Evolutionary conservation across 1,140 invertebrate species (phyloP).

Genomic region (Tetramorium simillimum): DNA sequence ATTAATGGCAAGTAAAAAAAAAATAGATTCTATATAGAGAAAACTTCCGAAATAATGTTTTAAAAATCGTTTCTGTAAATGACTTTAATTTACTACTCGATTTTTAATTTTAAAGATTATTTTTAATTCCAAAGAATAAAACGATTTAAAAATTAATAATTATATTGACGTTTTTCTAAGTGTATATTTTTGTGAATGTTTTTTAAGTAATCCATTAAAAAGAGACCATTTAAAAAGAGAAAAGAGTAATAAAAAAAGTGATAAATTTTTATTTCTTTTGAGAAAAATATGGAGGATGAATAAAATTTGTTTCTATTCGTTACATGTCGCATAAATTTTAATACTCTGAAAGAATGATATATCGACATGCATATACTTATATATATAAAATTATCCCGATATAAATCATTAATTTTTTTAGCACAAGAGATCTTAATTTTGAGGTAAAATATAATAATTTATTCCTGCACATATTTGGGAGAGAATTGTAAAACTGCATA

Average conservation of each 20-base stretch:
- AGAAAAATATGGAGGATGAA: background rate
- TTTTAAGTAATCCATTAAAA: background rate
- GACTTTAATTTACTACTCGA: background rate
- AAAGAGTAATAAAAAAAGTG: background rate
- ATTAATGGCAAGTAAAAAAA: background rate
- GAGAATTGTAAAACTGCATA: background rate
- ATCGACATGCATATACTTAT: constrained; percentile 1
- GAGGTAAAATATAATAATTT: constrained; percentile 8
- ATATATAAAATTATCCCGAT: background rate
- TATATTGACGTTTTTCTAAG: background rate
- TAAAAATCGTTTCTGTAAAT: constrained; percentile 11
- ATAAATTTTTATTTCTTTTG: background rate
- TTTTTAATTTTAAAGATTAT: background rate
- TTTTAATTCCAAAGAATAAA: background rate
- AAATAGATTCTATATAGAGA: background rate
- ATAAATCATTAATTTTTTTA: constrained; percentile 12
- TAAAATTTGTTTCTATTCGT: background rate
- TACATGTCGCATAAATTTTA: background rate
- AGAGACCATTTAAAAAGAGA: background rate
- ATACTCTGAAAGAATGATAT: background rate
- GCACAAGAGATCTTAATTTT: background rate
- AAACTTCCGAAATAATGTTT: background rate
- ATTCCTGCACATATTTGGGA: background rate
- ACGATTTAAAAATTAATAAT: background rate
- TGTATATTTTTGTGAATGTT: background rate